Conservation (phyloP, 2,888 invertebrate species). For the Cylloceria caligata region DNA sequence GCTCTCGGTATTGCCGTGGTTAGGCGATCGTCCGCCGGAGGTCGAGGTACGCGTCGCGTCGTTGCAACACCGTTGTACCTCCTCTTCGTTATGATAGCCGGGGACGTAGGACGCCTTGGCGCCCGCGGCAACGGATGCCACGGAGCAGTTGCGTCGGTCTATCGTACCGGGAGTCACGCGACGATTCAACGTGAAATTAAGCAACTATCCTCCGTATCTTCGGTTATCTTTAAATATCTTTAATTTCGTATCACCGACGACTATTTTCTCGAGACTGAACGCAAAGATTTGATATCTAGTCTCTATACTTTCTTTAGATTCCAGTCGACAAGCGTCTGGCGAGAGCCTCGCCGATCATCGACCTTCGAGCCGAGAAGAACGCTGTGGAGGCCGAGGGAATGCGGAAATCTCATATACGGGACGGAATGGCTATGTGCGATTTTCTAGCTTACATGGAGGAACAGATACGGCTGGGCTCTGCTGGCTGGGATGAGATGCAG, state of each 20-base stretch:
- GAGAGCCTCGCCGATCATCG: conserved; percentile 92
- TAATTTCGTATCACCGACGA: too few relatives aligned
- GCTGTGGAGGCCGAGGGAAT: conserved; percentile 92
- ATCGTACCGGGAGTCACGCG: conserved; percentile 9
- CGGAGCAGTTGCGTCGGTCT: conserved; percentile 67
- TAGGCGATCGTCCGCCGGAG: conserved; percentile 18
- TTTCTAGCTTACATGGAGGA: conserved; percentile 91
- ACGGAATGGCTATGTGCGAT: conserved; percentile 95
- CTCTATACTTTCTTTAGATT: conserved; percentile 75
- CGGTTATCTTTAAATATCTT: too few relatives aligned
- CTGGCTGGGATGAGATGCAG: conserved; percentile 89
- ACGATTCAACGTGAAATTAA: neutral
- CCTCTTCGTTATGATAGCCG: conserved; percentile 74
- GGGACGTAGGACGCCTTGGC: conserved; percentile 78
- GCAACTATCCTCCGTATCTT: too few relatives aligned
- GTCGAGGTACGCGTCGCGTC: conserved; percentile 33
- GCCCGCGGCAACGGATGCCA: conserved; percentile 79
- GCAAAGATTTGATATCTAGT: too few relatives aligned
- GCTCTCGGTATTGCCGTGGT: neutral
- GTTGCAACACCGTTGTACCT: conserved; percentile 73
- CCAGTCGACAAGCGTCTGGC: conserved; percentile 87
- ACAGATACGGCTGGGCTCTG: conserved; percentile 80
- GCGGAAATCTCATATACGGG: conserved; percentile 93
- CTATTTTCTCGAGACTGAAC: too few relatives aligned
- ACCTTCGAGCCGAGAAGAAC: conserved; percentile 95